Evolutionary conservation across 2,797 vertebrate species (phyloP), one percentile per base, ranked within the genome.

Genomic region (Neoniphon sammara): DNA sequence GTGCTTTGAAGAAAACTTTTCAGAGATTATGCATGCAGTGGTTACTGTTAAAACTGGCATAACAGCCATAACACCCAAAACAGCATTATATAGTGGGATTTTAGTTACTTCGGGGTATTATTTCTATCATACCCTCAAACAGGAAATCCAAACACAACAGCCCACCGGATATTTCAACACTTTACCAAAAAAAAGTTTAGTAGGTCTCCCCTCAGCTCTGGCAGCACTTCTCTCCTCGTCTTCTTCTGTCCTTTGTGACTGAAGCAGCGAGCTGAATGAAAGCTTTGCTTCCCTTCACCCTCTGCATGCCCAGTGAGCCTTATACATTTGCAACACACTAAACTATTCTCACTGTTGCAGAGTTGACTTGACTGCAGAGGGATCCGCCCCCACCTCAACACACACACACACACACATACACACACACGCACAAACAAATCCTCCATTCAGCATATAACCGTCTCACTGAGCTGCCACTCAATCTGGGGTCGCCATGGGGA

Each of bases 401-500:
- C 49, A 50, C 47, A 44, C 42, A 44, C 42, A 44, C 42, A 44
- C 42, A 44, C 42, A 46, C 44, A 49, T 15, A 49, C 46, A 49
- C 53, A 75, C 84, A 86, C 44, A 62, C 77, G 64, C 44, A 61
- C 12, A 27, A n/a, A 44, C 49, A 23, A 25, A 66, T 21, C 11
- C 20, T 39, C 36, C 39, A 42, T 67, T 70, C 53, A 50, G 23
- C 36, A 55, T 67, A 49, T 62, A 80, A 76, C 53, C 34, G 50
- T 49, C 77, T 60, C 57, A 47, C 80, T 18, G 74, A 79, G 78
- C 86, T 89, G 87, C 86, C 88, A 86, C 77, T 91, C 85, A 89
- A 78, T 68, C 72, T 15, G 44, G 57, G 81, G 69, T 87, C 39
- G 58, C 82, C 81, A 30, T 39, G 77, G 87, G 79, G 83, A 81